Percentiles rank a stretch among this genome's conserved stretches.
Conservation (phyloP, 2,113 vertebrate species). For the Tamias sibiricus region DNA sequence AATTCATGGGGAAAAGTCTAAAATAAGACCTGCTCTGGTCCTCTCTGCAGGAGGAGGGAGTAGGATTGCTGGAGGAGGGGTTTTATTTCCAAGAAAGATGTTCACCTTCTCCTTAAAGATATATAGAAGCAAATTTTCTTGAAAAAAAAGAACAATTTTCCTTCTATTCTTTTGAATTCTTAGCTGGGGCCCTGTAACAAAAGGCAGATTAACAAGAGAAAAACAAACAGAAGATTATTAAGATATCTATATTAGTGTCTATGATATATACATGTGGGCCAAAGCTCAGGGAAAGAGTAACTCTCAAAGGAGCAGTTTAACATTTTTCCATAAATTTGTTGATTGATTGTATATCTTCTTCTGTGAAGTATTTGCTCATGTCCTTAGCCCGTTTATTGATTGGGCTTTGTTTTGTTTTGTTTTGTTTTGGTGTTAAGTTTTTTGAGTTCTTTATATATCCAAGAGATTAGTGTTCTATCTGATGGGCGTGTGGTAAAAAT, state of each 20-base stretch:
- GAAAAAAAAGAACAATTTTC: not conserved
- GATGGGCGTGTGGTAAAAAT: no score
- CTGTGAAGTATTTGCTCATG: no score
- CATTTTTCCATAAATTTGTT: no score
- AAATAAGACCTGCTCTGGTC: not conserved
- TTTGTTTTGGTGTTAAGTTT: no score
- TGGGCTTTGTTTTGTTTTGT: no score
- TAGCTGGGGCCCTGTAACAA: not conserved
- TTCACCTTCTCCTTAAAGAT: not conserved
- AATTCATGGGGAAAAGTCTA: not conserved
- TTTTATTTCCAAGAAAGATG: not conserved
- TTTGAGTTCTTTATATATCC: no score
- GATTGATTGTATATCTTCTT: no score
- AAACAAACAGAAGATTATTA: not conserved
- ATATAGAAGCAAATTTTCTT: not conserved
- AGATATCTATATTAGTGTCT: not conserved
- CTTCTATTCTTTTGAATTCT: not conserved
- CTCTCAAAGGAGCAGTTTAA: not conserved
- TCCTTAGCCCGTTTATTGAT: no score
- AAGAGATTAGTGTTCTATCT: no score
- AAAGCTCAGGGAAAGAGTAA: not conserved
- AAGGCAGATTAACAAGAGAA: not conserved
- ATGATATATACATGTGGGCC: not conserved
- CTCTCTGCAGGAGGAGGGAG: not conserved
- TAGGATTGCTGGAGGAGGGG: no score